Evolutionary conservation across 2,888 invertebrate genomes (phyloP), one percentile per base, ranked within the genome.

Genomic region (Pseudococcus jackbeardsleyi): DNA sequence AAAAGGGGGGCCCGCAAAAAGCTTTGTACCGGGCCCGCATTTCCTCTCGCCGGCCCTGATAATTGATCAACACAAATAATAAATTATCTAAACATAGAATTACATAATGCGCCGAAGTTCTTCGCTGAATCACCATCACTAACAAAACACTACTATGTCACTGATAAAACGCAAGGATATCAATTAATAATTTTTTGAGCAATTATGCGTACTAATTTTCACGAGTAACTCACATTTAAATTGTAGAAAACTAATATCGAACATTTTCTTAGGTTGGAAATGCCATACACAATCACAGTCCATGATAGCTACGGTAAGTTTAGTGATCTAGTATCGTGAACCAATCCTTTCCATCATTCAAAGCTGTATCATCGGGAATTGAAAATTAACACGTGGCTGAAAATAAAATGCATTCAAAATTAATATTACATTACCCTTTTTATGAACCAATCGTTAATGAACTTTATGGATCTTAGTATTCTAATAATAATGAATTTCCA

Each of bases 211-310:
- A 82, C 46, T 82, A 42, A 82, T 46, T 46, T 46, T 33, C 79
- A 82, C 7, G 33, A 82, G 9, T 82, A 82, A 46, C 46, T 82
- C 46, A n/a, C 46, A 46, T 82, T 4, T 64, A 19, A 42, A 82
- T 46, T 42, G 19, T 82, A 46, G 39, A 82, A 19, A n/a, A 82
- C 46, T 82, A 82, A 82, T 82, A 46, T 9, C n/a, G 22, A 46
- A 82, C 79, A 19, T 82, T 82, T 82, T 82, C 79, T 82, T 46
- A 82, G 79, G 79, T 82, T 19, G 19, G n/a, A 42, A 82, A 82
- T 82, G 79, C 79, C 79, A 42, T 82, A 82, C 46, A 33, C 46
- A n/a, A 82, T 33, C 33, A 33, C 46, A 82, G 33, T 33, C 17
- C 33, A 82, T 33, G 72, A 72, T 72, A 82, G 9, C 19, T 46